Evolutionary conservation across 2,888 invertebrate species (phyloP).

Genomic region (Pegoplata infirma): DNA sequence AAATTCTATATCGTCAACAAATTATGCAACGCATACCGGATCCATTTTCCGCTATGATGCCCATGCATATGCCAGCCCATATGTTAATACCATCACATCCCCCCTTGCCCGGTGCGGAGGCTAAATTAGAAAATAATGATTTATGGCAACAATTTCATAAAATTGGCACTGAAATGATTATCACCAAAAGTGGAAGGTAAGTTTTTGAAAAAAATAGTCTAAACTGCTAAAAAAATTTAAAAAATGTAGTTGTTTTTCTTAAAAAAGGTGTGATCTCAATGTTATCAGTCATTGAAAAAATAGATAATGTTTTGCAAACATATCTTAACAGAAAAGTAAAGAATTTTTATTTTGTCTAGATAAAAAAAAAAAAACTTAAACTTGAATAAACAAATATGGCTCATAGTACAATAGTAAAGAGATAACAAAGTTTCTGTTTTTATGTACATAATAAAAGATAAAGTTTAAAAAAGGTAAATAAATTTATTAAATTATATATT

Average conservation of each 20-base stretch:
- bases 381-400: constrained; percentile 28
- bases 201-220: constrained; percentile 69
- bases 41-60: constrained; percentile 67
- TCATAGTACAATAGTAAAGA: constrained; percentile 20
- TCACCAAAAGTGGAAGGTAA: constrained; percentile 89
- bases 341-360: constrained; percentile 1
- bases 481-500: too few relatives aligned
- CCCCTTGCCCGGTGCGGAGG: constrained; percentile 77
- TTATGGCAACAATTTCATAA: constrained; percentile 86
- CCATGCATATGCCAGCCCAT: constrained; percentile 72
- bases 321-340: not conserved
- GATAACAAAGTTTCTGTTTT: constrained; percentile 31
- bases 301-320: constrained; percentile 23
- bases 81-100: constrained; percentile 74
- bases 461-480: too few relatives aligned
- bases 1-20: constrained; percentile 76
- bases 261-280: constrained; percentile 29
- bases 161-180: constrained; percentile 89
- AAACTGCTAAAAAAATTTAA: constrained; percentile 5
- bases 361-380: constrained; percentile 15
- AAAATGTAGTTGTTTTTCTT: not conserved
- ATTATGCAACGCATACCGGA: constrained; percentile 78
- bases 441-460: not conserved
- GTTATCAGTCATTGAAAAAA: constrained; percentile 43
- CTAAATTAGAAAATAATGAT: constrained; percentile 83